These are phyloP conservation scores for Schizopygopsis pylzovi DNA, from an alignment of 2,797 vertebrate species.

Conservation along the genomic window DNA sequence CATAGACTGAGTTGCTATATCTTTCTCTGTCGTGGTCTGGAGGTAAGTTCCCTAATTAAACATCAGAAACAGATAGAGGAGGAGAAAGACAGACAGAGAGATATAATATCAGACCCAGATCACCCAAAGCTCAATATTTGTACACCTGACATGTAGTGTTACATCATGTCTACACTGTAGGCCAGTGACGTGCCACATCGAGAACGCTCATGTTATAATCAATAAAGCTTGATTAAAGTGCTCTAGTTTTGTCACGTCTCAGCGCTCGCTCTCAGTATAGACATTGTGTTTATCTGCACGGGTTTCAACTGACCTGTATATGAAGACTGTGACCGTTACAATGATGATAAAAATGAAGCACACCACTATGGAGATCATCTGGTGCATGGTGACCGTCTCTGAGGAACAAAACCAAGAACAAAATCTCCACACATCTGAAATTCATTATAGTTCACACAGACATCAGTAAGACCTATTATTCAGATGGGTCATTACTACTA, in stretches of 20 bases:
- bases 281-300: background rate
- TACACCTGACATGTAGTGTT: background rate
- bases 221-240: background rate
- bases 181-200: background rate
- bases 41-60: constrained; percentile 40
- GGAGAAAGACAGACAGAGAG: constrained; percentile 34
- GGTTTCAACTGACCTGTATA: constrained; percentile 83
- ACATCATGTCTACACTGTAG: constrained; percentile 8
- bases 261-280: background rate
- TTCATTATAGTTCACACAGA: background rate
- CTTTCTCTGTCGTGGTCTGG: constrained; percentile 31
- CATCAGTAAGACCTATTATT: background rate
- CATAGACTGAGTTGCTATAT: background rate
- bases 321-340: constrained; percentile 83
- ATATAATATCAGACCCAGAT: constrained; percentile 31
- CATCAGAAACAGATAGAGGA: constrained; percentile 34
- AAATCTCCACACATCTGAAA: background rate
- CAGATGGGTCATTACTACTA: background rate
- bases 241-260: background rate
- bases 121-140: background rate
- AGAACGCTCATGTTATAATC: background rate
- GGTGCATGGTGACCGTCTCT: constrained; percentile 85
- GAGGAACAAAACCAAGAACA: constrained; percentile 46
- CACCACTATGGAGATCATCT: constrained; percentile 86
- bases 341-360: constrained; percentile 84